Conservation (phyloP, 2,888 invertebrate species). For the Drosophila mimetica region DNA sequence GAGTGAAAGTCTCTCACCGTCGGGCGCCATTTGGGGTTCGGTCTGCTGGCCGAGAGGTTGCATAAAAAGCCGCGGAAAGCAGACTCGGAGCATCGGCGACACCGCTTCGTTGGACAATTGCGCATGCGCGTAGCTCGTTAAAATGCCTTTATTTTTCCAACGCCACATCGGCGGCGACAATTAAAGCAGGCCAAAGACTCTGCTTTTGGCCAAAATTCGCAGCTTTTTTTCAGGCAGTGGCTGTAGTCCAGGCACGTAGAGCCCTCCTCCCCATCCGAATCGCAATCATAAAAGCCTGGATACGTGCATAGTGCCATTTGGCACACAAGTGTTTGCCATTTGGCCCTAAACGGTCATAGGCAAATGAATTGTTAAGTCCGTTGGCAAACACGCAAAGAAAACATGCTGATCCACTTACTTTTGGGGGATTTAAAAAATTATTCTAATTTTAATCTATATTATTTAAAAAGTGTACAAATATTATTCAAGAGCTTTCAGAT, state of each 20-base stretch:
- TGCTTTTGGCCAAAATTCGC: conserved; percentile 1
- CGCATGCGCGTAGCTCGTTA: conserved; percentile 76
- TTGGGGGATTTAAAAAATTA: not conserved
- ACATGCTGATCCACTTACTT: not conserved
- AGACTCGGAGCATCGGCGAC: conserved; percentile 12
- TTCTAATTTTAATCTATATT: not conserved
- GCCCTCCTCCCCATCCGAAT: not conserved
- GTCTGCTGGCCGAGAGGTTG: conserved; percentile 26
- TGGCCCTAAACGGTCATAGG: conserved; percentile 67
- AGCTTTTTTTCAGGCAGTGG: conserved; percentile 32
- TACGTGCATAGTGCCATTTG: conserved; percentile 32
- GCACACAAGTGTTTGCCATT: conserved; percentile 49
- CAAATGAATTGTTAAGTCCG: conserved; percentile 8
- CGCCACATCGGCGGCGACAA: conserved; percentile 65
- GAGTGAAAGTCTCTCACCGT: conserved; percentile 64
- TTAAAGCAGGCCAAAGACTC: conserved; percentile 51
- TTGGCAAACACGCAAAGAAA: conserved; percentile 8
- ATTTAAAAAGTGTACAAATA: not conserved
- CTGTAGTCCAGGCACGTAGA: conserved; percentile 72
- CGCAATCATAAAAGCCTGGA: conserved; percentile 2
- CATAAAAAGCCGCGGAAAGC: conserved; percentile 32
- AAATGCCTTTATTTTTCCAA: conserved; percentile 50
- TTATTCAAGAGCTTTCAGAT: not conserved
- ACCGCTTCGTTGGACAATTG: conserved; percentile 74
- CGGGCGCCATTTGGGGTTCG: conserved; percentile 21